These are phyloP conservation scores for Porphyrio hochstetteri DNA, from an alignment of 2,113 vertebrate genomes.

Conservation along the genomic window DNA sequence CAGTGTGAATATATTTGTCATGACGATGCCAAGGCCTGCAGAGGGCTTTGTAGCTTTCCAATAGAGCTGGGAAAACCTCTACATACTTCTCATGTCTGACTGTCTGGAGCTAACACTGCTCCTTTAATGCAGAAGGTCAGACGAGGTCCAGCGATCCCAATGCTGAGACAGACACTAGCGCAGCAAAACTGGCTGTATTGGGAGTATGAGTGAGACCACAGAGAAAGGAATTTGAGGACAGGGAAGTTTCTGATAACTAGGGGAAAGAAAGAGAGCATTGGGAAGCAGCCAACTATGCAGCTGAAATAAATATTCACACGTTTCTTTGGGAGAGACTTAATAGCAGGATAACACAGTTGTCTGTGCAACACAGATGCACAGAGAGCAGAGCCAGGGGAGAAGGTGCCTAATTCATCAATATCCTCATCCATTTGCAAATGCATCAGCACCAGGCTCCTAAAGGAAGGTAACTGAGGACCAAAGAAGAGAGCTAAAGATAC, in stretches of 20 bases:
- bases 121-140: slow-evolving; percentile 43
- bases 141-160: background rate
- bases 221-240: slow-evolving; percentile 58
- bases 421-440: background rate
- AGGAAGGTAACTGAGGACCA: background rate
- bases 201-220: slow-evolving; percentile 44
- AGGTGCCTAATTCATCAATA: slow-evolving; percentile 8
- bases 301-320: slow-evolving; percentile 32
- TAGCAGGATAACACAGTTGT: slow-evolving; percentile 26
- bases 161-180: slow-evolving; percentile 42
- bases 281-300: slow-evolving; percentile 40
- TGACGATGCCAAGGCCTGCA: background rate
- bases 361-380: background rate
- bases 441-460: background rate
- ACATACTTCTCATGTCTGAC: slow-evolving; percentile 39
- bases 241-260: slow-evolving; percentile 47
- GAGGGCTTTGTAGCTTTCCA: slow-evolving; percentile 12
- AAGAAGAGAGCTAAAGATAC: background rate
- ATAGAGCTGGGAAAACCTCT: background rate
- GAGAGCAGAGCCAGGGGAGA: background rate
- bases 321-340: slow-evolving; percentile 29
- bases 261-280: slow-evolving; percentile 28
- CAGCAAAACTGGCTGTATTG: slow-evolving; percentile 44
- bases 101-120: slow-evolving; percentile 54
- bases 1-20: background rate